phyloP scores from a whole-genome alignment of 1,140 invertebrate genomes.

The Ceratina calcarata region DNA sequence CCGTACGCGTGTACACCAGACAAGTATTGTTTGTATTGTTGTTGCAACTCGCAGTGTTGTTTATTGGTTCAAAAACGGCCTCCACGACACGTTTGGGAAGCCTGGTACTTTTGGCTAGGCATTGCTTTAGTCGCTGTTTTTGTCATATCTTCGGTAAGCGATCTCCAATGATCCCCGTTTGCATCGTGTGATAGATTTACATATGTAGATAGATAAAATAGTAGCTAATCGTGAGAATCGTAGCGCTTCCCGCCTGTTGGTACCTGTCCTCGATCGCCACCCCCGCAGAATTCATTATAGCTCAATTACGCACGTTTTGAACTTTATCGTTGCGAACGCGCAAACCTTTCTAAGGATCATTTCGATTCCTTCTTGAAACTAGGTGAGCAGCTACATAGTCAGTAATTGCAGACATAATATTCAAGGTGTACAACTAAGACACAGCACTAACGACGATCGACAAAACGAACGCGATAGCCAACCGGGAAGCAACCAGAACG shows the following conservation, averaged over 20 bases:
- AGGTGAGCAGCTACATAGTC: constrained; percentile 72
- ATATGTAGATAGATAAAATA: not conserved
- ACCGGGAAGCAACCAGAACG: constrained; percentile 58
- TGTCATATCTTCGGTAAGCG: constrained; percentile 69
- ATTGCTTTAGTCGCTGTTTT: constrained; percentile 70
- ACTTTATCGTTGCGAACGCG: not conserved
- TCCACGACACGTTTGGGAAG: constrained; percentile 72
- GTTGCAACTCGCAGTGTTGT: constrained; percentile 71
- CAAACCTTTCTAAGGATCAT: constrained; percentile 5
- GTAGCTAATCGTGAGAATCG: not conserved
- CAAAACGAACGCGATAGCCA: constrained; percentile 42
- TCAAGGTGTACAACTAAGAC: constrained; percentile 55
- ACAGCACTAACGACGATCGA: constrained; percentile 41
- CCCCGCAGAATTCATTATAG: not conserved
- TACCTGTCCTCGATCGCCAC: not conserved
- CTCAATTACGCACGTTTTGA: too few relatives aligned
- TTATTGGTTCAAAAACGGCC: constrained; percentile 68
- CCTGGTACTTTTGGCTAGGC: constrained; percentile 76
- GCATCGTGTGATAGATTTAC: not conserved
- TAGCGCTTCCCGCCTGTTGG: not conserved
- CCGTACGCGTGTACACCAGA: constrained; percentile 62
- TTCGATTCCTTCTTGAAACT: constrained; percentile 31
- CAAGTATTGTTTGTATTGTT: constrained; percentile 70
- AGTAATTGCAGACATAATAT: constrained; percentile 72
- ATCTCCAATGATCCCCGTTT: not conserved